Percentiles rank a stretch among this genome's conserved stretches.
Evolutionary conservation across 2,888 invertebrate genomes (phyloP).

Genomic region (Bimastos eiseni): DNA sequence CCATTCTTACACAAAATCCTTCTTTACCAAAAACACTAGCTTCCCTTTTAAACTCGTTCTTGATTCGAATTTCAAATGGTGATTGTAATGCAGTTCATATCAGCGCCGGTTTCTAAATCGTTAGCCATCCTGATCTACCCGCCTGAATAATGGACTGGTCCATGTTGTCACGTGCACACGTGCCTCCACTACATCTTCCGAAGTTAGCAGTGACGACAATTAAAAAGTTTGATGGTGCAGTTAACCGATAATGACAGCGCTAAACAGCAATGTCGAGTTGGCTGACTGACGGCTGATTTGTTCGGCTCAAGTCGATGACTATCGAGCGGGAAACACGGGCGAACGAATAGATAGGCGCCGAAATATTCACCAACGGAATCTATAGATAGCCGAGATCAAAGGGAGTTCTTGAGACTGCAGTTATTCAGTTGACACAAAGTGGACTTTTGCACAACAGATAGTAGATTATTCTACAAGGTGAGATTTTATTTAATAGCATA

Average conservation of each 20-base stretch:
- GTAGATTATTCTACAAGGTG: background rate
- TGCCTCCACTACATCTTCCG: background rate
- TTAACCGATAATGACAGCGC: constrained; percentile 7
- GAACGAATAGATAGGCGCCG: background rate
- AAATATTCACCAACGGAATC: background rate
- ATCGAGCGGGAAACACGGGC: background rate
- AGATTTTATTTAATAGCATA: background rate
- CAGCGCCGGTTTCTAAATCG: background rate
- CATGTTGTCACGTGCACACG: background rate
- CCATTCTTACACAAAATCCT: background rate
- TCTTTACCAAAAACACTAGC: background rate
- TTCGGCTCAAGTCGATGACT: background rate
- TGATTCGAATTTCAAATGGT: background rate
- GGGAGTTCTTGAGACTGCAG: background rate
- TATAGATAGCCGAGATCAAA: background rate
- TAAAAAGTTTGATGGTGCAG: background rate
- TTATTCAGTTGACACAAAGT: background rate
- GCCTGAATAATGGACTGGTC: background rate
- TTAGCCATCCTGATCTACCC: background rate
- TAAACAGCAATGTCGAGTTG: background rate
- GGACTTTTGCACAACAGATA: background rate
- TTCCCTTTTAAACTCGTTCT: background rate
- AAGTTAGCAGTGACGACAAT: background rate
- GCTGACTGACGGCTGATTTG: background rate
- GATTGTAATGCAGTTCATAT: background rate